Percentiles rank a stretch among this genome's conserved stretches.
Evolutionary conservation across 2,888 invertebrate species (phyloP).

Genomic region (Drosophila borealis): DNA sequence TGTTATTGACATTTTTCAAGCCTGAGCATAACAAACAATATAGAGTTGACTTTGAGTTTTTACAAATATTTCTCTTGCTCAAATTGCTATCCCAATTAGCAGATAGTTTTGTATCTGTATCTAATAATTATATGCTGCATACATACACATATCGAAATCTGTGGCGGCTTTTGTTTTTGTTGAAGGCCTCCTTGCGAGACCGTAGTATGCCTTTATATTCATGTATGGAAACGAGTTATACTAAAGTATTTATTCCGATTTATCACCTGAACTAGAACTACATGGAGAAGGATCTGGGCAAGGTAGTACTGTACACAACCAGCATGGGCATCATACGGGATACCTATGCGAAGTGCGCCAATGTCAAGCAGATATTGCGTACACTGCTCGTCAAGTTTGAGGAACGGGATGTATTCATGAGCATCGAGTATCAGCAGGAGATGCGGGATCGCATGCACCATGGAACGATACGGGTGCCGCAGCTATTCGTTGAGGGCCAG

Average conservation of each 20-base stretch:
- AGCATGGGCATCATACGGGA: conserved; percentile 97
- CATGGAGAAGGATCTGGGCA: conserved; percentile 95
- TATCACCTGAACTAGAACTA: conserved; percentile 89
- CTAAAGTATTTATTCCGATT: neutral
- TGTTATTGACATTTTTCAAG: conserved; percentile 29
- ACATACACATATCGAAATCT: neutral
- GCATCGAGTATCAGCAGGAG: conserved; percentile 94
- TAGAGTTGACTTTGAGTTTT: conserved; percentile 35
- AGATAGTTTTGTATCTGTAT: conserved; percentile 15
- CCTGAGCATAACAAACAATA: conserved; percentile 14
- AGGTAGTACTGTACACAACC: conserved; percentile 96
- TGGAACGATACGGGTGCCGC: conserved; percentile 92
- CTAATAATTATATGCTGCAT: neutral
- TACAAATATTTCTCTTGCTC: conserved; percentile 38
- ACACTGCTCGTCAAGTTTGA: conserved; percentile 96
- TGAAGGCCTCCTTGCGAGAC: conserved; percentile 20
- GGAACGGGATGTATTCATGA: conserved; percentile 97
- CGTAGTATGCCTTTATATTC: conserved; percentile 7
- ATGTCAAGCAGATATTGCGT: conserved; percentile 95
- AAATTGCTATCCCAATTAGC: conserved; percentile 33
- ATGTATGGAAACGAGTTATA: neutral
- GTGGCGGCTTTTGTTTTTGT: conserved; percentile 1
- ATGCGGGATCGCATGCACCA: conserved; percentile 93
- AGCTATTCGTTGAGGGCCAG: conserved; percentile 96
- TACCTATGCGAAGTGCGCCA: conserved; percentile 95